Conservation (phyloP, 1,140 invertebrate species). For the Lanistes nyassanus region DNA sequence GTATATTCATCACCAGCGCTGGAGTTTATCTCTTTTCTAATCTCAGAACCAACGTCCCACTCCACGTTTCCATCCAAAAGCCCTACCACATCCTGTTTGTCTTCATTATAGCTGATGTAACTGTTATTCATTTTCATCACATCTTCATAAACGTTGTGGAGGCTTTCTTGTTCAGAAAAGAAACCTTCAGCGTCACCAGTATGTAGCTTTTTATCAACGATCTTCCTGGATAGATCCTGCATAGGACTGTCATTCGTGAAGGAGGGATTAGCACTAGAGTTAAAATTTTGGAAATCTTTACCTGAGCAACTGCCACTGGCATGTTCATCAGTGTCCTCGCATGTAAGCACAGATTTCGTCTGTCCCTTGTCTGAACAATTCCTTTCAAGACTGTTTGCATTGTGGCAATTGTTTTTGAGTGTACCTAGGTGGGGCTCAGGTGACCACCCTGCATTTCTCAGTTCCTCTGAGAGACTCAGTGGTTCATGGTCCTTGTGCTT, state of each 20-base stretch:
- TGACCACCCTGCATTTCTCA: slow-evolving; percentile 22
- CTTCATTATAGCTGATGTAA: too few relatives aligned
- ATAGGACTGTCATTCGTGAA: too few relatives aligned
- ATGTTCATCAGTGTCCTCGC: background rate
- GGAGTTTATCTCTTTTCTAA: background rate
- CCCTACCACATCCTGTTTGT: too few relatives aligned
- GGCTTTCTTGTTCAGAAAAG: too few relatives aligned
- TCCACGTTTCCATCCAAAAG: too few relatives aligned
- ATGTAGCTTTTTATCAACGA: too few relatives aligned
- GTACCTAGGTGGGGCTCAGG: background rate
- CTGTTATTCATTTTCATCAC: too few relatives aligned
- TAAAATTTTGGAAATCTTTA: background rate
- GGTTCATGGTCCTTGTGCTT: background rate
- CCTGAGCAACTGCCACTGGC: background rate
- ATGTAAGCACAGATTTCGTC: background rate
- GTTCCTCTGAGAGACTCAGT: slow-evolving; percentile 17
- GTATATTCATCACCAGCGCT: background rate
- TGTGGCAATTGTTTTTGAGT: too few relatives aligned
- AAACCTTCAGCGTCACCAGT: too few relatives aligned
- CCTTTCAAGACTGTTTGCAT: background rate
- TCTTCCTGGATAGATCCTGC: too few relatives aligned
- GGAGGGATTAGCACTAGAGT: slow-evolving; percentile 18
- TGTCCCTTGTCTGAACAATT: slow-evolving; percentile 1
- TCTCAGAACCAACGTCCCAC: background rate
- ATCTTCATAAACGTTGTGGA: too few relatives aligned